Evolutionary conservation across 2,888 invertebrate genomes (phyloP).

Genomic region (Ariolimax columbianus): DNA sequence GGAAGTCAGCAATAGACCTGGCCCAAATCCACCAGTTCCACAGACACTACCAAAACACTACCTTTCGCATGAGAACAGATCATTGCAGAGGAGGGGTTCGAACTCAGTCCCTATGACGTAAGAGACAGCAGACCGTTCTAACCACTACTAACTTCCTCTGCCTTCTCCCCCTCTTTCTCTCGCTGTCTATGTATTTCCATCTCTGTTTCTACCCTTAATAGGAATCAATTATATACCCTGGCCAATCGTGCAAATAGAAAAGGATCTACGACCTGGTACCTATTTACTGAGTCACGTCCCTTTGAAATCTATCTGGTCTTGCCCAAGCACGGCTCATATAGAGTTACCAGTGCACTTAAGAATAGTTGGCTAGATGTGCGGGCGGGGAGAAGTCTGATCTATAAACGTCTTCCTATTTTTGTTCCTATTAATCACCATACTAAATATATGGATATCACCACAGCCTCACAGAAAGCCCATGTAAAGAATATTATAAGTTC

Average conservation of each 20-base stretch:
- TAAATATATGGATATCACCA: no score
- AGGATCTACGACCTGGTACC: not conserved
- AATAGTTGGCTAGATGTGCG: not conserved
- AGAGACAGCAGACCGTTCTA: no score
- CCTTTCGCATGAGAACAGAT: no score
- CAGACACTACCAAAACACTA: no score
- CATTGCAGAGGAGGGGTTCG: no score
- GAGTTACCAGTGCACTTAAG: not conserved
- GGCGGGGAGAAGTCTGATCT: not conserved
- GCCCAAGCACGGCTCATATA: not conserved
- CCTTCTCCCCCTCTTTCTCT: not conserved
- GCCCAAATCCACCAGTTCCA: no score
- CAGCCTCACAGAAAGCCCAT: no score
- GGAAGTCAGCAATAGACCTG: no score
- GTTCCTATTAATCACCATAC: no score
- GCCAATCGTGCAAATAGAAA: not conserved
- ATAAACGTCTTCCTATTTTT: not conserved
- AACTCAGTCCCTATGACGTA: no score
- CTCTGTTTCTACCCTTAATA: not conserved
- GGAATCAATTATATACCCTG: not conserved
- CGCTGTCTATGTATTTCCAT: not conserved
- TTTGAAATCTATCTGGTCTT: not conserved
- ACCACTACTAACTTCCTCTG: no score
- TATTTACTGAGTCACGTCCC: constrained; percentile 26
- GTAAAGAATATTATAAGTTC: no score